Percentiles rank a stretch among this genome's conserved stretches.
These are phyloP conservation scores for Emberiza fucata DNA, from an alignment of 2,113 vertebrate genomes.

Conservation along the genomic window DNA sequence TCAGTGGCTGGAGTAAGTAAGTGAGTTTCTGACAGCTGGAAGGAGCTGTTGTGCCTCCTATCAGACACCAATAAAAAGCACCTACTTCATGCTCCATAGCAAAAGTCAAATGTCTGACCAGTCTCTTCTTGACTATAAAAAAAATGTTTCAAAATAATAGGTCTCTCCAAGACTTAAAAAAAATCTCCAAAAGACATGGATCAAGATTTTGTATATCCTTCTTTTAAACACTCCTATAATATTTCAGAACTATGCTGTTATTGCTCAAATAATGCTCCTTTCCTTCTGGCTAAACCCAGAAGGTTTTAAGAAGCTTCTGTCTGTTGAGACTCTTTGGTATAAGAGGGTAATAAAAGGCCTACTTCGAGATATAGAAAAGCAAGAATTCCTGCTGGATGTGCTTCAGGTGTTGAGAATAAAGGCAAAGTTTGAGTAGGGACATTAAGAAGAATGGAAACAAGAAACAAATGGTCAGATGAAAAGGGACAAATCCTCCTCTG, in stretches of 20 bases:
- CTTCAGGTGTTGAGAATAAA: background rate
- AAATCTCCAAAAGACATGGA: background rate
- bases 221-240: background rate
- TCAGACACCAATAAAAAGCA: background rate
- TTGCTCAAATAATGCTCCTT: background rate
- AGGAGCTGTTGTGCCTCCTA: background rate
- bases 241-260: background rate
- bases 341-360: background rate
- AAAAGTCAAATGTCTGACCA: background rate
- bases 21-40: background rate
- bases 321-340: background rate
- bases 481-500: background rate
- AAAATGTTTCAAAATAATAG: background rate
- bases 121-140: background rate
- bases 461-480: background rate
- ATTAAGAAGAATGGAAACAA: slow-evolving; percentile 1
- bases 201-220: background rate
- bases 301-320: background rate
- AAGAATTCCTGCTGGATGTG: background rate
- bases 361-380: background rate
- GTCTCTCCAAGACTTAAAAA: background rate
- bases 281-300: background rate
- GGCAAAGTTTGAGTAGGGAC: background rate
- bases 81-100: background rate
- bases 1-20: background rate